Conservation (phyloP, 53 echinoderm and acorn worm genomes). For the Holothuria scabra region DNA sequence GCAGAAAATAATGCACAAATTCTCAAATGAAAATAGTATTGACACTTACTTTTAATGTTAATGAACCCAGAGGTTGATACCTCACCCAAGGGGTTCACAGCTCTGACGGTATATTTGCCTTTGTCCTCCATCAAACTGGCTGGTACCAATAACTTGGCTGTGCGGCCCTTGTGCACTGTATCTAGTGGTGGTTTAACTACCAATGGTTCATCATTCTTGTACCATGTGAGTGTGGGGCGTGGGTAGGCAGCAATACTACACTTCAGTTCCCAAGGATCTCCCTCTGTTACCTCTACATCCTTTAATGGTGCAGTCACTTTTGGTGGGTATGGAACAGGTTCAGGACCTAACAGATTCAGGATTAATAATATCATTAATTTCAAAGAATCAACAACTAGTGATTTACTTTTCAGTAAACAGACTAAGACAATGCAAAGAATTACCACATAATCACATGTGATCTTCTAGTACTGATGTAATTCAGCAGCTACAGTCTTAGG, state of each 20-base stretch:
- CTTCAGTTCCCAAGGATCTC: conserved; percentile 66
- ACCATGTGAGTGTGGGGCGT: conserved; percentile 69
- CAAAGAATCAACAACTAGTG: no score
- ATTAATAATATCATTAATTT: not conserved
- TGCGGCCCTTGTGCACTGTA: conserved; percentile 40
- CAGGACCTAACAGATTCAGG: conserved; percentile 10
- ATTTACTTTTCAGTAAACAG: no score
- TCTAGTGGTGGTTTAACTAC: conserved; percentile 18
- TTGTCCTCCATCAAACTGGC: conserved; percentile 51
- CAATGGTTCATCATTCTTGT: conserved; percentile 64
- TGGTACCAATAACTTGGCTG: conserved; percentile 51
- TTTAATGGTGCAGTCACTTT: conserved; percentile 43
- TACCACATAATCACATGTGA: no score
- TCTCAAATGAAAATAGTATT: no score
- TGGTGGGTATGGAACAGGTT: conserved; percentile 39
- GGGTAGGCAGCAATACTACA: conserved; percentile 68
- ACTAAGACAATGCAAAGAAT: no score
- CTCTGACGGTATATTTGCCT: conserved; percentile 60
- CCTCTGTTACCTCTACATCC: conserved; percentile 52
- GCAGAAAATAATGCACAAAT: no score
- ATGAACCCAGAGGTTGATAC: conserved; percentile 14
- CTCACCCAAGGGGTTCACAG: conserved; percentile 29
- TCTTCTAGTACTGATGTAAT: no score
- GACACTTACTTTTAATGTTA: conserved; percentile 18
- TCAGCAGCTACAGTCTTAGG: no score